These are phyloP conservation scores for Ceratitis capitata DNA, from an alignment of 1,140 invertebrate species.

Conservation along the genomic window DNA sequence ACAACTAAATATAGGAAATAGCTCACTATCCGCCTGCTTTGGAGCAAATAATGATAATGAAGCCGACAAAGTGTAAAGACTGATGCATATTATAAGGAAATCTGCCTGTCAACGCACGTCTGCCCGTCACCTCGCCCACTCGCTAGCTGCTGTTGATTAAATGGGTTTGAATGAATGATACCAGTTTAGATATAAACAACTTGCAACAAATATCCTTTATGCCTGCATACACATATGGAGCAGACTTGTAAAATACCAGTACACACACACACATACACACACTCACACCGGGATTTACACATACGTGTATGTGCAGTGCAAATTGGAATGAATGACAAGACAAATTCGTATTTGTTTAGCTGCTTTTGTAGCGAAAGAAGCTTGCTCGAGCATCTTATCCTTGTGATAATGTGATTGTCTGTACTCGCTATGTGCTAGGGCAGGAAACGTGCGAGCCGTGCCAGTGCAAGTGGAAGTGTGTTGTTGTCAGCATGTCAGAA, in stretches of 20 bases:
- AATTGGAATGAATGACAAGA: constrained; percentile 24
- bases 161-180: constrained; percentile 21
- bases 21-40: not conserved
- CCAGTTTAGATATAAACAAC: constrained; percentile 30
- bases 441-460: too few relatives aligned
- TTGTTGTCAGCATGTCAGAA: not conserved
- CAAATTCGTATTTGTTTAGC: constrained; percentile 26
- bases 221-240: not conserved
- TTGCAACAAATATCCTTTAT: constrained; percentile 8
- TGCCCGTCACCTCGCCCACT: not conserved
- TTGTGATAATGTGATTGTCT: not conserved
- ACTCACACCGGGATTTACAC: not conserved
- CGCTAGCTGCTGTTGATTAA: constrained; percentile 14
- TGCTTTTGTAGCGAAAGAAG: not conserved
- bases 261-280: not conserved
- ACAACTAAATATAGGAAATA: not conserved
- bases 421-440: too few relatives aligned
- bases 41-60: constrained; percentile 36
- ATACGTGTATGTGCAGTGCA: not conserved
- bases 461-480: not conserved
- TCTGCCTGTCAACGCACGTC: not conserved
- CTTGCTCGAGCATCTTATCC: not conserved
- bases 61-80: constrained; percentile 8
- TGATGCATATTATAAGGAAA: not conserved
- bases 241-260: too few relatives aligned